Conservation (phyloP, 2,797 vertebrate genomes). For the Dermochelys coriacea region DNA sequence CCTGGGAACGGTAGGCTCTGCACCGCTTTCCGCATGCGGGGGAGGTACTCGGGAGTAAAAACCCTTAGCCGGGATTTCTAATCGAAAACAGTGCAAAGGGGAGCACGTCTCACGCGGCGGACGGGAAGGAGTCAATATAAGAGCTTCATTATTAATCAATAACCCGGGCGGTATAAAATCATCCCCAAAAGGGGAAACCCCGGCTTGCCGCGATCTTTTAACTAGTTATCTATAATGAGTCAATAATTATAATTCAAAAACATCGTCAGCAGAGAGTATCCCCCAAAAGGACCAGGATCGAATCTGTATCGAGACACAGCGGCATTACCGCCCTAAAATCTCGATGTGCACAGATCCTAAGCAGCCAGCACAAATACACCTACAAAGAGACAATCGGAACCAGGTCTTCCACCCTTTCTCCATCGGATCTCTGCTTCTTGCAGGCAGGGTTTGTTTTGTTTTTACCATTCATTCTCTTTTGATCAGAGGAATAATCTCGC, state of each 20-base stretch:
- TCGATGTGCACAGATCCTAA: neutral
- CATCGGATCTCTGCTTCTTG: neutral
- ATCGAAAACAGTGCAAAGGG: neutral
- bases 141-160: neutral
- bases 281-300: too few species aligned
- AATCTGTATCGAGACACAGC: neutral
- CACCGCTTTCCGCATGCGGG: too few species aligned
- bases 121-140: neutral
- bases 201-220: neutral
- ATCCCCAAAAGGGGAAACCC: neutral
- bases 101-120: neutral
- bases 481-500: neutral
- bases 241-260: neutral
- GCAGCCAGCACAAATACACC: neutral
- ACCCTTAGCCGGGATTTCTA: too few species aligned
- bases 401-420: neutral
- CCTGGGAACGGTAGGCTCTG: too few species aligned
- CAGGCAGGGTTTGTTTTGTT: neutral
- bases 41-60: accelerated
- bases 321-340: neutral
- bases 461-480: neutral
- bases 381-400: neutral
- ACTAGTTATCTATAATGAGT: neutral
- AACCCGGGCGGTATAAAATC: neutral
- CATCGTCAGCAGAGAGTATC: too few species aligned